Evolutionary conservation across 2,888 invertebrate genomes (phyloP).

Genomic region (Agrenia bidenticulata): DNA sequence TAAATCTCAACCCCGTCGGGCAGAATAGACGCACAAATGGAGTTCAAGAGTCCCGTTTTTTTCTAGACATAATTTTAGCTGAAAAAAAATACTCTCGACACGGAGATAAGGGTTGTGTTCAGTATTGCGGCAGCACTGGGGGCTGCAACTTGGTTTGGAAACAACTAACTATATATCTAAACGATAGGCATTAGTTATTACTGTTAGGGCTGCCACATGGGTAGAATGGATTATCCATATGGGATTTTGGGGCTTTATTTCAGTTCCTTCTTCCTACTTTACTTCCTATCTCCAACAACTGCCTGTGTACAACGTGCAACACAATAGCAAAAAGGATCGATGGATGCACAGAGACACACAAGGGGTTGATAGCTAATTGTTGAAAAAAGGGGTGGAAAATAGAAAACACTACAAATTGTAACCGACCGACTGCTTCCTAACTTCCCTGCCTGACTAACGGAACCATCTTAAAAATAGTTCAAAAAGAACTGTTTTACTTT

Average conservation of each 20-base stretch:
- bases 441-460: background rate
- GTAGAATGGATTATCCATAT: constrained; percentile 17
- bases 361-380: constrained; percentile 18
- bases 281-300: background rate
- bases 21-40: too few relatives aligned
- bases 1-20: background rate
- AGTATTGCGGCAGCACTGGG: too few relatives aligned
- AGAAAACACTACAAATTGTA: constrained; percentile 15
- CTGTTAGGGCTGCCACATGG: constrained; percentile 3
- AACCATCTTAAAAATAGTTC: background rate
- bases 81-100: background rate
- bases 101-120: background rate
- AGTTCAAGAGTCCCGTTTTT: too few relatives aligned
- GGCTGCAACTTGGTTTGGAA: too few relatives aligned
- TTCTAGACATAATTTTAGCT: background rate
- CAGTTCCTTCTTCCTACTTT: constrained; percentile 5
- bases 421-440: background rate
- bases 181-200: too few relatives aligned
- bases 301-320: background rate
- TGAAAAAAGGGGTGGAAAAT: constrained; percentile 17
- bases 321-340: background rate
- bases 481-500: constrained; percentile 5
- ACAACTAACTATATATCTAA: too few relatives aligned
- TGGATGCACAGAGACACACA: background rate
- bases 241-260: constrained; percentile 18